Percentiles rank a stretch among this genome's conserved stretches.
These are phyloP conservation scores for Mastacembelus armatus DNA, from an alignment of 2,797 vertebrate genomes.

Conservation along the genomic window DNA sequence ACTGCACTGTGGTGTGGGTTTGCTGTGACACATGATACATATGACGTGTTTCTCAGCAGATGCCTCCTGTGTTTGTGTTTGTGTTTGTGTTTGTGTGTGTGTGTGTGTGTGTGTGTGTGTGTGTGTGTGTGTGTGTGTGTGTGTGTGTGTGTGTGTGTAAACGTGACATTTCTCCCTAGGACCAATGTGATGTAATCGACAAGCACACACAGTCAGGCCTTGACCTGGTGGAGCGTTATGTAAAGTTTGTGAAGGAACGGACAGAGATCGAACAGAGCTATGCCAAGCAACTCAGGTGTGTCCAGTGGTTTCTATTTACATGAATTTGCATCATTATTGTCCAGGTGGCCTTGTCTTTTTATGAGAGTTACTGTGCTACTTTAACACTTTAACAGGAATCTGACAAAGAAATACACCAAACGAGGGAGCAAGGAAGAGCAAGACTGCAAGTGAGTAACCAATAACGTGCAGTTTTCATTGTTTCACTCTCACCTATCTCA, in stretches of 20 bases:
- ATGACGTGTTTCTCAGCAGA: background rate
- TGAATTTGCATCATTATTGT: background rate
- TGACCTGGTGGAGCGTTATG: constrained; percentile 93
- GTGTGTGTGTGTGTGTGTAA: constrained; percentile 19
- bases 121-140: too few species aligned
- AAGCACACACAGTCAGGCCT: constrained; percentile 95
- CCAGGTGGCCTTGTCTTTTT: background rate
- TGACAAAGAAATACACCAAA: constrained; percentile 88
- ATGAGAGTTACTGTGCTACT: constrained; percentile 2
- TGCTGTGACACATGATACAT: background rate
- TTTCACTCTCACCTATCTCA: background rate
- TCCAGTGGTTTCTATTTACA: background rate
- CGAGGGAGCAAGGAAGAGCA: constrained; percentile 86
- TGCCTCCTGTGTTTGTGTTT: background rate
- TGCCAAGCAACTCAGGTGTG: constrained; percentile 94
- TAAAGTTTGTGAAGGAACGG: constrained; percentile 97
- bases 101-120: too few species aligned
- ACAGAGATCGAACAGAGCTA: constrained; percentile 95
- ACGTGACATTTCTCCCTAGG: constrained; percentile 78
- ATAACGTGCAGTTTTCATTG: background rate
- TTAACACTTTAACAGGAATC: constrained; percentile 72
- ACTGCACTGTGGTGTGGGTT: background rate
- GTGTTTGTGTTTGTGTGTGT: too few species aligned
- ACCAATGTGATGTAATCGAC: constrained; percentile 96
- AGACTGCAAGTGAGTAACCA: constrained; percentile 84